Conservation (phyloP, 2,113 vertebrate genomes). For the Triplophysa rosa region DNA sequence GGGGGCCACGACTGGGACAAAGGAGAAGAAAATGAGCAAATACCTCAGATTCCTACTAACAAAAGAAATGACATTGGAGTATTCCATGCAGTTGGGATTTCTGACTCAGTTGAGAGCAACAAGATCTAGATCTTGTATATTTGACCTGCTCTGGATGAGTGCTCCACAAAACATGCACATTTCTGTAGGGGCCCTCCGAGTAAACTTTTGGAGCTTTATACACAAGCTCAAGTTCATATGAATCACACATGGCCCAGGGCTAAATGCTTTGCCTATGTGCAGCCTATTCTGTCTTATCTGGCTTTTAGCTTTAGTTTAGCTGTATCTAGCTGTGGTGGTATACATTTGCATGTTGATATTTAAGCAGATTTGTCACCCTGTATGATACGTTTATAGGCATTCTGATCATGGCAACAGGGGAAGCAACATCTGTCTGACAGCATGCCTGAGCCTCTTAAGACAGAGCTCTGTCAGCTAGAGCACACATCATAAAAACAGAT, state of each 20-base stretch:
- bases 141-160: slow-evolving; percentile 35
- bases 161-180: slow-evolving; percentile 44
- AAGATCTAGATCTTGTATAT: slow-evolving; percentile 37
- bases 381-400: slow-evolving; percentile 58
- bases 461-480: slow-evolving; percentile 21
- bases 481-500: slow-evolving; percentile 40
- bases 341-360: slow-evolving; percentile 19
- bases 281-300: slow-evolving; percentile 20
- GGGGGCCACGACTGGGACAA: slow-evolving; percentile 57
- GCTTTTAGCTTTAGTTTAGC: neutral
- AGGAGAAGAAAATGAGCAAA: slow-evolving; percentile 48
- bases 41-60: slow-evolving; percentile 60
- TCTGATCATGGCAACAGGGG: slow-evolving; percentile 30
- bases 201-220: slow-evolving; percentile 23
- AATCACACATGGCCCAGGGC: slow-evolving; percentile 6
- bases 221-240: slow-evolving; percentile 37
- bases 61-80: slow-evolving; percentile 51
- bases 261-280: neutral
- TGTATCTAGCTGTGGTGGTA: neutral
- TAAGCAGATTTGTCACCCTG: slow-evolving; percentile 2
- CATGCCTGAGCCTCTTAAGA: slow-evolving; percentile 19
- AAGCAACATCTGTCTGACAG: slow-evolving; percentile 61
- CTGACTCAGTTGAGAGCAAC: slow-evolving; percentile 24
- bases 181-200: slow-evolving; percentile 56
- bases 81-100: slow-evolving; percentile 13